Evolutionary conservation across 30 jellyfish, hydroid and myxozoan species (phyloP).

Genomic region (Turritopsis dohrnii): DNA sequence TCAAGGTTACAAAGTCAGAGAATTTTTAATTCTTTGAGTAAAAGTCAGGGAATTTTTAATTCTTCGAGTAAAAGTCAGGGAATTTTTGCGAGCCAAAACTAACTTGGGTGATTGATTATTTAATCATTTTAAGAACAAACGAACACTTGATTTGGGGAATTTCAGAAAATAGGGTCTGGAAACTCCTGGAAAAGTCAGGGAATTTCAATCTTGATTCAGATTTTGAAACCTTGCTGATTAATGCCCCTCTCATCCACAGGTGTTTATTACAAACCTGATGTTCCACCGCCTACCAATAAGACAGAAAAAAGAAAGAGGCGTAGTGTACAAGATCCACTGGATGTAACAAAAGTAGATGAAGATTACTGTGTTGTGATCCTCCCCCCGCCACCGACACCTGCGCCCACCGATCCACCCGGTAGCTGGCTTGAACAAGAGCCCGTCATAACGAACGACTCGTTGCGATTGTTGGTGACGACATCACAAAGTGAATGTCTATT

Average conservation of each 20-base stretch:
- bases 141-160: too few relatives aligned
- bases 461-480: background rate
- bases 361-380: constrained; percentile 18
- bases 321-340: background rate
- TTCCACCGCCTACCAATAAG: background rate
- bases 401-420: constrained; percentile 18
- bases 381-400: constrained; percentile 25
- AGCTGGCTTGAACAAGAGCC: background rate
- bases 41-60: too few relatives aligned
- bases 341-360: constrained; percentile 16
- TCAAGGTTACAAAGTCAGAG: too few relatives aligned
- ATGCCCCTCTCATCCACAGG: background rate
- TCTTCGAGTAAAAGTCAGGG: too few relatives aligned
- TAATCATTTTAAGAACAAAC: too few relatives aligned
- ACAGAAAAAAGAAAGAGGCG: constrained; percentile 4
- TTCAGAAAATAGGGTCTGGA: too few relatives aligned
- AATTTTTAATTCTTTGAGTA: too few relatives aligned
- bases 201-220: too few relatives aligned
- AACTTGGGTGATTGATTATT: too few relatives aligned
- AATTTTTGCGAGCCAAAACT: too few relatives aligned
- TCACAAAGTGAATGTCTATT: constrained; percentile 11
- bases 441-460: background rate
- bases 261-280: background rate
- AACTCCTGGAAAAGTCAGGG: too few relatives aligned
- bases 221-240: too few relatives aligned